Evolutionary conservation across 2,113 vertebrate species (phyloP), one percentile per base, ranked within the genome.

Genomic region (Corythoichthys intestinalis): DNA sequence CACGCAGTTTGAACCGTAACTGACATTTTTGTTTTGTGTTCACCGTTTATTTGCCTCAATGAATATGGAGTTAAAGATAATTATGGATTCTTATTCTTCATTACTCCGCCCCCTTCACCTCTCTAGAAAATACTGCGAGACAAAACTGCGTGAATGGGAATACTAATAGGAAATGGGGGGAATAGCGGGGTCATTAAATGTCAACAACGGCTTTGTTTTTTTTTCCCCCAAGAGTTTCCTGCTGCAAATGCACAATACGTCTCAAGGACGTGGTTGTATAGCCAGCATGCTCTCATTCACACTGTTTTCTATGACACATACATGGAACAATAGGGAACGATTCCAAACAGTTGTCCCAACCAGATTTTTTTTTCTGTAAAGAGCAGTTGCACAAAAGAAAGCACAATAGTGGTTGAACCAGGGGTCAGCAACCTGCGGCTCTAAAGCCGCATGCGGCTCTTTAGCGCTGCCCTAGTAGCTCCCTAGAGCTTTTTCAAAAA

Each of bases 21-120:
- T 88, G 84, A 88, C 80, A 72, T 84, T 87, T 85, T 73, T 28
- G 73, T 81, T 88, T 80, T 74, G 67, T 53, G 66, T 72, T 71
- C 37, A 49, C 8, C 86, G 85, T 90, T 89, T 91, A 89, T 70
- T 65, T 58, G 61, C 78, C 57, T 82, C 81, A 83, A 83, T 86
- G 93, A 93, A 91, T 78, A 91, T 83, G 83, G 68, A 89, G 17
- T 1, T 61, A 28, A 63, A 28, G n/a, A 46, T 28, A 28, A 28
- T 46, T 28, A 28, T 28, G 10, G 39, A 44, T 47, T 34, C 41
- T 63, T 58, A 3, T 38, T 20, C 12, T 64, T 62, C 48, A 56
- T 38, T 61, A 37, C 69, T 34, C 46, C 56, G 17, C 56, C 49
- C 35, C 6, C 17, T 28, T 28, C 20, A 35, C 13, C 50, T 6